phyloP scores from a whole-genome alignment of 2,888 invertebrate genomes.

The Fragum fragum region DNA sequence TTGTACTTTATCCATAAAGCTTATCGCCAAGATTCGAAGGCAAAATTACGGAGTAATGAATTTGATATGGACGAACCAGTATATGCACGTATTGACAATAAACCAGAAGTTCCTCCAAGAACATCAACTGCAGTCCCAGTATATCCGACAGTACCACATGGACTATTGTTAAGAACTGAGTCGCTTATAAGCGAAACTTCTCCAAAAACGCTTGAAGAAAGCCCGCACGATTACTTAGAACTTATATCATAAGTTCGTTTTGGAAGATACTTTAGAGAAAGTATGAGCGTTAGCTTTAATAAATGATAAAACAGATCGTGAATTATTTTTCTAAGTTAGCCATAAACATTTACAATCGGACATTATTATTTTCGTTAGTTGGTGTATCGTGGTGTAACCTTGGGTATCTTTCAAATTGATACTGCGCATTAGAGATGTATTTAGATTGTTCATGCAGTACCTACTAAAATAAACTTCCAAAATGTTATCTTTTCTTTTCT shows the following conservation, averaged over 20 bases:
- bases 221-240: slow-evolving; percentile 43
- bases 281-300: too few species aligned
- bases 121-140: slow-evolving; percentile 8
- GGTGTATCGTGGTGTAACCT: too few species aligned
- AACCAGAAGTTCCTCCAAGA: slow-evolving; percentile 44
- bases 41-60: slow-evolving; percentile 18
- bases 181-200: slow-evolving; percentile 47
- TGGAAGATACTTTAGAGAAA: too few species aligned
- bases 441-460: too few species aligned
- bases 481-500: too few species aligned
- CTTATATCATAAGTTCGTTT: slow-evolving; percentile 29
- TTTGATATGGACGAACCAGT: slow-evolving; percentile 48
- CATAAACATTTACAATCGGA: too few species aligned
- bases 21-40: slow-evolving; percentile 45
- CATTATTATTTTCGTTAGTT: too few species aligned
- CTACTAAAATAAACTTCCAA: too few species aligned
- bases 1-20: slow-evolving; percentile 57
- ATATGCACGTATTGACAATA: slow-evolving; percentile 34
- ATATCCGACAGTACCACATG: not conserved
- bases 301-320: too few species aligned
- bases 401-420: too few species aligned
- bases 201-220: slow-evolving; percentile 24
- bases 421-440: too few species aligned
- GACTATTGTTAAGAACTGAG: slow-evolving; percentile 14
- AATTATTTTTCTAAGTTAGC: too few species aligned